phyloP scores from a whole-genome alignment of 2,888 invertebrate species.

The Meloe dianella region DNA sequence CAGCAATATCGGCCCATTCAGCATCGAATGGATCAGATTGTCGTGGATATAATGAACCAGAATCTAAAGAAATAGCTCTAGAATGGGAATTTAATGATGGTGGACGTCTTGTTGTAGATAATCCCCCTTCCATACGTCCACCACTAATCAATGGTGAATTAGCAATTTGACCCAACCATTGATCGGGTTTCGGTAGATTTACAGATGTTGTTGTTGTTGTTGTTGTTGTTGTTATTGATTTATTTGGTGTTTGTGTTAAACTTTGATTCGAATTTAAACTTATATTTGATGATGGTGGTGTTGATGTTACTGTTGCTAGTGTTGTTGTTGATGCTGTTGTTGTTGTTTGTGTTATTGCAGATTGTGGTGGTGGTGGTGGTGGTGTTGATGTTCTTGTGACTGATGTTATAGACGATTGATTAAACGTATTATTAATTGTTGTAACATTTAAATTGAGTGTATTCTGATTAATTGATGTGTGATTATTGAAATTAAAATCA shows the following conservation, averaged over 20 bases:
- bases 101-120: slow-evolving; percentile 65
- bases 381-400: slow-evolving; percentile 43
- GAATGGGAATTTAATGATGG: slow-evolving; percentile 60
- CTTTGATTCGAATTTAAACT: slow-evolving; percentile 19
- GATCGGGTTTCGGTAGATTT: slow-evolving; percentile 77
- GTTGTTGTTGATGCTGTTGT: slow-evolving; percentile 42
- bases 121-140: slow-evolving; percentile 53
- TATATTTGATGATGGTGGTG: slow-evolving; percentile 40
- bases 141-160: slow-evolving; percentile 60
- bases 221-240: slow-evolving; percentile 29
- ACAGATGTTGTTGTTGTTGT: slow-evolving; percentile 28
- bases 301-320: slow-evolving; percentile 42
- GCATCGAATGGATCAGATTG: slow-evolving; percentile 80
- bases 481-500: slow-evolving; percentile 65
- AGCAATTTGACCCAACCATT: slow-evolving; percentile 80
- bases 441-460: slow-evolving; percentile 57
- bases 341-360: slow-evolving; percentile 47
- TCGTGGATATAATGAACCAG: slow-evolving; percentile 48
- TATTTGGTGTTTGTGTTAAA: slow-evolving; percentile 20
- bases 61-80: slow-evolving; percentile 65
- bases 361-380: slow-evolving; percentile 44
- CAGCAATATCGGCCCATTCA: slow-evolving; percentile 77
- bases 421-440: slow-evolving; percentile 52
- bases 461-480: slow-evolving; percentile 64
- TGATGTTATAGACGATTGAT: slow-evolving; percentile 45